Evolutionary conservation across 1,140 invertebrate genomes (phyloP), one percentile per base, ranked within the genome.

Genomic region (Macrobrachium nipponense): DNA sequence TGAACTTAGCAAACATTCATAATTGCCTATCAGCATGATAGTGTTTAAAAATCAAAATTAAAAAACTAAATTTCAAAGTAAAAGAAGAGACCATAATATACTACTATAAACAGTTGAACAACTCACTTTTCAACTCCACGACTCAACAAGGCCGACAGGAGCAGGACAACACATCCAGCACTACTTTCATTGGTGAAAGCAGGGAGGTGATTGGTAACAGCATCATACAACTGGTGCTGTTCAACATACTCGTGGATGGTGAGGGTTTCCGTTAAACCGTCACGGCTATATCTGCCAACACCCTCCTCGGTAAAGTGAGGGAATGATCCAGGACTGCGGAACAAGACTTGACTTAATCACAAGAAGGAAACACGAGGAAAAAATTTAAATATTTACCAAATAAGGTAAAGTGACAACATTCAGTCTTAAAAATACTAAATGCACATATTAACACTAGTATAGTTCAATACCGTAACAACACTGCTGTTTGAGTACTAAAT

Each of bases 101-200:
- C 5, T 15, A n/a, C 62, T 18, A 0, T 58, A 27, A 51, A 80
- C 62, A n/a, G 23, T 27, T 68, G 58, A 51, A 51, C 7, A 0
- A 89, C 90, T 90, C 89, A 92, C 91, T 89, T 90, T 66, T 91
- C 89, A 66, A 92, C 88, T 36, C 90, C 90, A 62, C 91, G 87
- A 2, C 91, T 91, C 23, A 93, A 88, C 61, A 92, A 90, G 15
- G 90, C 89, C 17, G 92, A 93, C 83, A 92, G 92, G n/a, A 92
- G 87, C 61, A 91, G 90, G 8, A 91, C 85, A 68, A 92, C 90
- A 44, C 91, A 91, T 14, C 92, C 91, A 64, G 89, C 89, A 62
- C 82, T 89, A 15, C 90, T 90, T 88, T 92, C 91, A 51, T 89
- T 83, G 61, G 88, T 82, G 88, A 90, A 87, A 86, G 89, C 90